These are phyloP conservation scores for Napeogenes inachia DNA, from an alignment of 2,888 invertebrate genomes.

Conservation along the genomic window DNA sequence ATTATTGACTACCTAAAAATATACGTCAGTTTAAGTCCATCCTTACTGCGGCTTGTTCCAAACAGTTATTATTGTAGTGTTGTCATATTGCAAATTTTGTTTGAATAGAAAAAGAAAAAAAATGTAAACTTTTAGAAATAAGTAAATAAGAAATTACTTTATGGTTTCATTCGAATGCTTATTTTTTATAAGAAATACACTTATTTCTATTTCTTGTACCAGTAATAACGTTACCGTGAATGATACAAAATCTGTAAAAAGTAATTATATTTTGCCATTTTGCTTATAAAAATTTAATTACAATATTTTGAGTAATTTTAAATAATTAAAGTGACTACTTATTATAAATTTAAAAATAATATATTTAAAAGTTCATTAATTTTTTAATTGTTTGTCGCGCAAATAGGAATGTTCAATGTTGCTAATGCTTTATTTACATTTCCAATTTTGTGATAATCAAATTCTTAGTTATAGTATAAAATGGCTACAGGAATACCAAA, in stretches of 20 bases:
- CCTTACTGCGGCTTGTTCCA: slow-evolving; percentile 1
- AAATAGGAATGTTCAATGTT: slow-evolving; percentile 35
- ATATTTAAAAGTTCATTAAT: not conserved
- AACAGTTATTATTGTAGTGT: not conserved
- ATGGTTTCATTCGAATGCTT: no score
- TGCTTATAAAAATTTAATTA: no score
- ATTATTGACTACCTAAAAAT: not conserved
- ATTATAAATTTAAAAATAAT: not conserved
- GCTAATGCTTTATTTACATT: slow-evolving; percentile 42
- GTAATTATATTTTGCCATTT: no score
- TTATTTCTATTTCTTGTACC: no score
- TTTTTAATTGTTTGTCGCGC: slow-evolving; percentile 9
- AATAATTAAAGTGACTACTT: no score
- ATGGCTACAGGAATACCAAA: slow-evolving; percentile 55
- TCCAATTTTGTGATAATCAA: slow-evolving; percentile 27
- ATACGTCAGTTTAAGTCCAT: not conserved
- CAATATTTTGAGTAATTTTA: no score
- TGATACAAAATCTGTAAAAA: no score
- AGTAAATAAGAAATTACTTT: no score
- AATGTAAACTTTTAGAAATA: no score
- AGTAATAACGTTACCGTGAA: no score
- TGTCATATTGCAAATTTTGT: not conserved
- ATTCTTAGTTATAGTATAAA: slow-evolving; percentile 32
- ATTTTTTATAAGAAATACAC: no score
- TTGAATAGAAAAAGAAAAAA: no score